phyloP scores from a whole-genome alignment of 2,888 invertebrate species.

The Hanleya hanleyi region DNA sequence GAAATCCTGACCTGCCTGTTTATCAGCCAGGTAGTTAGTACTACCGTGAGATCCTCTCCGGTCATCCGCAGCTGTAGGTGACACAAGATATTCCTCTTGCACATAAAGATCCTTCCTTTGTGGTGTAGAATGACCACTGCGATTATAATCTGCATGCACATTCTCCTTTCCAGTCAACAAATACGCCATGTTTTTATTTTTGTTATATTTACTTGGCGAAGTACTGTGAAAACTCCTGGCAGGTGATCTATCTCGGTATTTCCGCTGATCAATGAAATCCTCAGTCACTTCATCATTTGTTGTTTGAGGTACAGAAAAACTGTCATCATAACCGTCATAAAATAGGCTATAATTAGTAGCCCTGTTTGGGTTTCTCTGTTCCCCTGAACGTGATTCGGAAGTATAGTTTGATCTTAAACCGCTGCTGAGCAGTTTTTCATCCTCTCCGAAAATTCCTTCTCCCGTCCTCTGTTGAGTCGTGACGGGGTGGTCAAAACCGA shows the following conservation, averaged over 20 bases:
- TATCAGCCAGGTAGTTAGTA: background rate
- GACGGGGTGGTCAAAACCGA: background rate
- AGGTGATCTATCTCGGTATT: too few species aligned
- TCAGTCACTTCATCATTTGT: too few species aligned
- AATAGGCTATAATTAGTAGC: background rate
- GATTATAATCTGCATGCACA: background rate
- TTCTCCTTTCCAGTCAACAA: background rate
- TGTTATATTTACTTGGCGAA: too few species aligned
- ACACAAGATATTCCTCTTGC: background rate
- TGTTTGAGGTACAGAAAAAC: too few species aligned
- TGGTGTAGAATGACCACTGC: background rate
- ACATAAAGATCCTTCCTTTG: slow-evolving; percentile 8
- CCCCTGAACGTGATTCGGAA: background rate
- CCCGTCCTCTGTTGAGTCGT: background rate
- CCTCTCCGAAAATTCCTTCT: background rate
- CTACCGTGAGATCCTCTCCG: background rate
- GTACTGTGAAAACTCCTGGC: too few species aligned
- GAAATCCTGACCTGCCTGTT: background rate
- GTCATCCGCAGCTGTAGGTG: background rate
- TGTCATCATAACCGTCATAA: background rate
- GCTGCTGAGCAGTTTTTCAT: background rate
- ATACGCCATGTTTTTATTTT: background rate
- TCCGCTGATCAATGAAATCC: too few species aligned
- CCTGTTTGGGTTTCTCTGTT: background rate
- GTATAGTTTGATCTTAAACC: background rate